phyloP scores from a whole-genome alignment of 1,140 invertebrate genomes.

The Planococcus citri region DNA sequence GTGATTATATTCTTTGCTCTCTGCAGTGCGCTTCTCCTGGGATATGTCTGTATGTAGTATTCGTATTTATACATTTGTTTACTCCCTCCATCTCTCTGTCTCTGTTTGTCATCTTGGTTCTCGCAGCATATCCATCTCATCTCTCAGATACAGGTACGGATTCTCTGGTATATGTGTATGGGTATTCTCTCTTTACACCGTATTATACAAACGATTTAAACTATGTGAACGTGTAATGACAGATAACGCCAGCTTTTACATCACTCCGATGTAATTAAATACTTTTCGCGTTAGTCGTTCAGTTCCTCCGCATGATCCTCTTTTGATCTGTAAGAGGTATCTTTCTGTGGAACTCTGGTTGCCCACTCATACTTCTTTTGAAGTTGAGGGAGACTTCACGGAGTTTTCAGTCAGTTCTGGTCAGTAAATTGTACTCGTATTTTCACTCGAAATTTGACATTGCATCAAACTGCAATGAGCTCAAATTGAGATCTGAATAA shows the following conservation, averaged over 20 bases:
- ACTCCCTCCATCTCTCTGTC: not conserved
- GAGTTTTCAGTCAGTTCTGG: too few relatives aligned
- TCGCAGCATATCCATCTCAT: too few relatives aligned
- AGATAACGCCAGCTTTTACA: conserved; percentile 11
- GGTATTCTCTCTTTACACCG: not conserved
- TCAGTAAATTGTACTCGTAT: too few relatives aligned
- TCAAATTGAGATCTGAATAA: too few relatives aligned
- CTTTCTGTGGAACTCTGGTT: too few relatives aligned
- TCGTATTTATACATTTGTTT: not conserved
- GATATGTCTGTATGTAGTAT: not conserved
- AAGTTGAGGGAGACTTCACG: too few relatives aligned
- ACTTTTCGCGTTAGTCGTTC: conserved; percentile 5
- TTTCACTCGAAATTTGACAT: too few relatives aligned
- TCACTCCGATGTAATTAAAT: conserved; percentile 13
- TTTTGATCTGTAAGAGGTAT: not conserved
- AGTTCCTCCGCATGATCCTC: not conserved
- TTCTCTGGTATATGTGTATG: too few relatives aligned
- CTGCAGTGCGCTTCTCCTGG: not conserved
- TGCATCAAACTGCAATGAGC: too few relatives aligned
- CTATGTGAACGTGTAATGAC: conserved; percentile 17
- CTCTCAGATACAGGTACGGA: too few relatives aligned
- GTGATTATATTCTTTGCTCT: conserved; percentile 8
- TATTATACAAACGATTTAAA: conserved; percentile 18
- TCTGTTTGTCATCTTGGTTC: not conserved
- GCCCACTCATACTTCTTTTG: too few relatives aligned